Base-by-base conservation (phyloP, 2,888 invertebrate genomes). In the Caenorhabditis sinica region DNA sequence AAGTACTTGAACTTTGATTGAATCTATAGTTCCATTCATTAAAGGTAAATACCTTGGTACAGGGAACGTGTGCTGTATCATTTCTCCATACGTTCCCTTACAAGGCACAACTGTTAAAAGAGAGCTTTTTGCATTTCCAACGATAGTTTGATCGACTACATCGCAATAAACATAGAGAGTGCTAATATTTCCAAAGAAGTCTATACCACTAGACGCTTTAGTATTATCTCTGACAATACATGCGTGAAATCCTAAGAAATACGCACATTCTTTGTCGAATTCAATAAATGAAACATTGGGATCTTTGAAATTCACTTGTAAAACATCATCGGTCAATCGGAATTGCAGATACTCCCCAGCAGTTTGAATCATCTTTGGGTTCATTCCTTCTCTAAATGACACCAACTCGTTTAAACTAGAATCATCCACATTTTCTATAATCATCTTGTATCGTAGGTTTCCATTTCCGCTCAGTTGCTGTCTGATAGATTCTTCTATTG, bases 121-220 rank as follows among this genome's bases (percentile, higher is more conserved):
- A 23, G 23, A 23, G 23, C 56, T 71, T 23, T 58, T 56, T 20
- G 33, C 36, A 51, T 71, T 53, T 20, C 71, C 71, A 23, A 71
- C 71, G 58, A 71, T 71, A 0, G 58, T 23, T 23, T n/a, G 71
- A 56, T 71, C 71, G 1, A 53, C 56, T 58, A 71, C 20, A 56
- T 71, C 71, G 58, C 71, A 71, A 58, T 71, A 71, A 6, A 71
- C 36, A 11, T 61, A 61, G 5, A 61, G n/a, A 3, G 61, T 61
- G 20, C n/a, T 61, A 15, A 61, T 23, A 61, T 71, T 71, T 30
- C 71, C 71, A 56, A 71, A 53, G n/a, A 71, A 71, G 36, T 71
- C 71, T 25, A 71, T 23, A 9, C n/a, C 40, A 36, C 23, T 56
- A 4, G 56, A 36, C 33, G 71, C 71, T 6, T 25, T 9, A 2